Conservation (phyloP, 2,113 vertebrate species). For the Tachysurus vachellii region DNA sequence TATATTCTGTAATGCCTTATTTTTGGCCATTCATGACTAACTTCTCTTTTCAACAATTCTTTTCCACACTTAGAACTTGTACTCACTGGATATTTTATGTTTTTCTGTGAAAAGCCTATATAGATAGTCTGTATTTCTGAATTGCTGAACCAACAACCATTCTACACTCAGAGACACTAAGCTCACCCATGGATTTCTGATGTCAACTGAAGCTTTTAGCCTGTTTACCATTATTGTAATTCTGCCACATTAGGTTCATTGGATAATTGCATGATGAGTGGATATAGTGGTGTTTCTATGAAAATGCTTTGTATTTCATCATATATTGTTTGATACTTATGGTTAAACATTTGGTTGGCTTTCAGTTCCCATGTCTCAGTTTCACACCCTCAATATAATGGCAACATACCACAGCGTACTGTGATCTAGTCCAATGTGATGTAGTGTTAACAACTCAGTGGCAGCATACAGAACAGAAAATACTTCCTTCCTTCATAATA, state of each 20-base stretch:
- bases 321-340: not conserved
- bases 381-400: not conserved
- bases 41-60: not conserved
- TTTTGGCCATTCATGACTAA: not conserved
- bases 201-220: not conserved
- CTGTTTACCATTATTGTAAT: not conserved
- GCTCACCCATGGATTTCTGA: not conserved
- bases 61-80: not conserved
- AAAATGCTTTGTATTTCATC: not conserved
- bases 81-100: not conserved
- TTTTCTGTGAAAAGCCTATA: not conserved
- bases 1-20: not conserved
- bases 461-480: not conserved
- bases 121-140: not conserved
- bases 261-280: not conserved
- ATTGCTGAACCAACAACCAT: not conserved
- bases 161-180: not conserved
- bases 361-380: not conserved
- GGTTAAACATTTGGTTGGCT: not conserved
- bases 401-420: not conserved
- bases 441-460: slow-evolving; percentile 56
- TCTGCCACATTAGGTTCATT: not conserved
- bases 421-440: not conserved
- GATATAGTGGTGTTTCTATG: not conserved
- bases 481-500: not conserved